phyloP scores from a whole-genome alignment of 2,888 invertebrate species.

The Eupithecia tripunctaria region DNA sequence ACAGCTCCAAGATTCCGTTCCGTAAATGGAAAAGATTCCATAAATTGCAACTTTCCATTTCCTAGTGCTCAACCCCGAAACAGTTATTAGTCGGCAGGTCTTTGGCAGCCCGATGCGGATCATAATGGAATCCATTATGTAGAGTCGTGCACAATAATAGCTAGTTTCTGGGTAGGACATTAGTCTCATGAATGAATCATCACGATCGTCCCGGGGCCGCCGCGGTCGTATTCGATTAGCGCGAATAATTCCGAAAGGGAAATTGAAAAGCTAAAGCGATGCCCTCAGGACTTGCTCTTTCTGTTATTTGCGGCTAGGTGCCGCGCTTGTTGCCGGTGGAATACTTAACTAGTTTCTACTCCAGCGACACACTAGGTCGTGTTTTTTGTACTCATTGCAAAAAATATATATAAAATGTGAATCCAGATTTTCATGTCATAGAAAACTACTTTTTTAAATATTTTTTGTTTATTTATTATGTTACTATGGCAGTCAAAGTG shows the following conservation, averaged over 20 bases:
- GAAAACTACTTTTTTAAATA: background rate
- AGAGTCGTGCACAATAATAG: conserved; percentile 57
- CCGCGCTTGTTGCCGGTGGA: conserved; percentile 63
- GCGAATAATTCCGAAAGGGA: conserved; percentile 84
- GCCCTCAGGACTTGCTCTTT: conserved; percentile 83
- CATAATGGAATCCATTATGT: conserved; percentile 37
- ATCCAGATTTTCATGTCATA: background rate
- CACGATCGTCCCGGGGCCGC: conserved; percentile 68
- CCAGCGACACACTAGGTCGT: background rate
- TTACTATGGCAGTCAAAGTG: too few relatives aligned
- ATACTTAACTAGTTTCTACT: conserved; percentile 69
- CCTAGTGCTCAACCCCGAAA: conserved; percentile 24
- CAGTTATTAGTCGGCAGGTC: conserved; percentile 29
- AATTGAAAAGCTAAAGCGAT: conserved; percentile 84
- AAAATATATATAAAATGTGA: background rate
- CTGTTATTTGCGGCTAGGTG: conserved; percentile 80
- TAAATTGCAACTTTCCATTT: conserved; percentile 19
- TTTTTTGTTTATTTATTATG: too few relatives aligned
- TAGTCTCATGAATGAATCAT: conserved; percentile 84
- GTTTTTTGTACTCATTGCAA: background rate
- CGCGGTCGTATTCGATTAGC: conserved; percentile 82
- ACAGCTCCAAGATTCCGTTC: background rate
- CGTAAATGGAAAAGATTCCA: background rate
- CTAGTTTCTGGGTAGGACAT: conserved; percentile 74
- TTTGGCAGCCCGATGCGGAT: conserved; percentile 29